Percentiles rank a stretch among this genome's conserved stretches.
Evolutionary conservation across 2,888 invertebrate genomes (phyloP).

Genomic region (Folsomia candida): DNA sequence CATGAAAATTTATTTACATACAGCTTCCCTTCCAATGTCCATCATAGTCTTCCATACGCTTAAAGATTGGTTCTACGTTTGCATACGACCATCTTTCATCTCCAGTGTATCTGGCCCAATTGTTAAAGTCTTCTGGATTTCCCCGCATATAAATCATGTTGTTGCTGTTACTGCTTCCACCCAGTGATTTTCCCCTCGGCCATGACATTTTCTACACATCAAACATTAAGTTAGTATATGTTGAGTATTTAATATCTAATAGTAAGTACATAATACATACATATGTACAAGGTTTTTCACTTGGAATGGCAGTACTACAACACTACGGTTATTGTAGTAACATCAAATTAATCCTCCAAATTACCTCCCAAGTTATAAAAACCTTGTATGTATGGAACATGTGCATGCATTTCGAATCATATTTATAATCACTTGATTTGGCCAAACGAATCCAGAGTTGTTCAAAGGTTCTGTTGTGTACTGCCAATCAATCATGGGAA

Average conservation of each 20-base stretch:
- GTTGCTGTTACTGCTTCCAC: constrained; percentile 35
- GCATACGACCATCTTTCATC: constrained; percentile 29
- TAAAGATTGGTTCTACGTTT: constrained; percentile 23
- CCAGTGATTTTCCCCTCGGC: constrained; percentile 20
- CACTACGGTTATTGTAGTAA: too few relatives aligned
- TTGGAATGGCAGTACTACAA: too few relatives aligned
- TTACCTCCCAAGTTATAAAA: too few relatives aligned
- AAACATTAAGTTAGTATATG: too few relatives aligned
- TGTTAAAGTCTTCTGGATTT: constrained; percentile 21
- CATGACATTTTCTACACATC: constrained; percentile 6
- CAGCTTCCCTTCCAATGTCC: constrained; percentile 27
- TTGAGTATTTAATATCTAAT: too few relatives aligned
- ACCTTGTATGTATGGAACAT: too few relatives aligned
- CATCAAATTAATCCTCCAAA: too few relatives aligned
- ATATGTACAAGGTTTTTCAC: too few relatives aligned
- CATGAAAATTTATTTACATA: constrained; percentile 9
- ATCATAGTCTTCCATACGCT: constrained; percentile 32
- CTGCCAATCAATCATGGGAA: constrained; percentile 33
- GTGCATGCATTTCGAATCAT: too few relatives aligned
- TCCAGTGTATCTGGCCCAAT: constrained; percentile 32
- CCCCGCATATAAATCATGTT: constrained; percentile 31
- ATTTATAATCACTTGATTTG: constrained; percentile 25
- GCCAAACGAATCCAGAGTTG: constrained; percentile 24
- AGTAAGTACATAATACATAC: too few relatives aligned
- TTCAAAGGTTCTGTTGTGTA: constrained; percentile 29